Conservation (phyloP, 2,797 vertebrate genomes). For the Acanthopagrus latus region DNA sequence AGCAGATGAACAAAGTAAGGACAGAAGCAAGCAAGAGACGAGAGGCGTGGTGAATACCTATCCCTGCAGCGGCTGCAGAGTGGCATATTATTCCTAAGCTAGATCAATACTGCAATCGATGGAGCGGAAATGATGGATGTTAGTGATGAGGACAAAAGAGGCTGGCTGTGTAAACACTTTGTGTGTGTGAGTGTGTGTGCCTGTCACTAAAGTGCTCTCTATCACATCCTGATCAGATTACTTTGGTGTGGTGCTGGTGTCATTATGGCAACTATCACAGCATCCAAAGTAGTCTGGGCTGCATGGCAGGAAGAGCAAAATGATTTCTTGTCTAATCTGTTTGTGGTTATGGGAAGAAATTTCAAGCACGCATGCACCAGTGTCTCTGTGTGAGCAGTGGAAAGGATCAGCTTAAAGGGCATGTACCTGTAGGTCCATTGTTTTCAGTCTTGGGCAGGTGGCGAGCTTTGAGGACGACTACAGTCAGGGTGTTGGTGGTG, state of each 20-base stretch:
- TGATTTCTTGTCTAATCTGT: constrained; percentile 9
- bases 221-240: constrained; percentile 72
- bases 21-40: constrained; percentile 9
- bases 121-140: constrained; percentile 65
- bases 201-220: constrained; percentile 60
- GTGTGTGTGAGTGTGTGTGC: constrained; percentile 14
- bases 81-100: constrained; percentile 43
- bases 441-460: constrained; percentile 95
- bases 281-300: constrained; percentile 48
- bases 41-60: background rate
- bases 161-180: constrained; percentile 59
- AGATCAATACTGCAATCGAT: constrained; percentile 73
- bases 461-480: constrained; percentile 98
- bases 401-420: background rate
- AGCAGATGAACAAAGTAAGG: constrained; percentile 3
- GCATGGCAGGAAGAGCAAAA: constrained; percentile 25
- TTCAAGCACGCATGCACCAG: background rate
- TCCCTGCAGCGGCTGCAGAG: constrained; percentile 26
- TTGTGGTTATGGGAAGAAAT: background rate
- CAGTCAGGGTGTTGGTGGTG: constrained; percentile 96
- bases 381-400: background rate
- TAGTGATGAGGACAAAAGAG: constrained; percentile 54
- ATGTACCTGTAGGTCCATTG: constrained; percentile 93
- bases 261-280: constrained; percentile 49
- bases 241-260: constrained; percentile 43